Evolutionary conservation across 2,797 vertebrate genomes (phyloP), one percentile per base, ranked within the genome.

Genomic region (Hyperoplus immaculatus): DNA sequence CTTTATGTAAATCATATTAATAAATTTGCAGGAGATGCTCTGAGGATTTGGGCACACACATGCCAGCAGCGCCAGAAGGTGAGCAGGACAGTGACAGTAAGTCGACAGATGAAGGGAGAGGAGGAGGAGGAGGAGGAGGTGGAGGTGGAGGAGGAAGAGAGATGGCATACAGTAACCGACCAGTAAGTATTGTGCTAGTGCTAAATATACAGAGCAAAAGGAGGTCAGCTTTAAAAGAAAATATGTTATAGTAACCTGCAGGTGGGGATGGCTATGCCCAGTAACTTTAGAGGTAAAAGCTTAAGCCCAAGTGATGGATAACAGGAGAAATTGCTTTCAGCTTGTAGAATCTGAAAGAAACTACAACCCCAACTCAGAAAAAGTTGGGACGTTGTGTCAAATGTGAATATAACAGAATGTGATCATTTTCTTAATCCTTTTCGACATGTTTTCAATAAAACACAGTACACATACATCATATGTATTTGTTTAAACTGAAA

Each of bases 1-100:
- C 94, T 94, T 94, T 94, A 95, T 95, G 94, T 94, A 95, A 96
- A 95, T 95, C 91, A 92, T 95, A 94, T 94, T 94, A 95, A 96
- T 95, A 94, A 84, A 95, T 96, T 93, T 95, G 87, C 61, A 50
- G 53, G 81, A 51, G 70, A 81, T 86, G 85, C 91, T 92, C 87
- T 77, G 89, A 93, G 92, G 91, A 92, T 89, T 94, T 89, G 21
- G 21, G 21, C 76, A 67, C 80, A 70, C 83, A 82, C 87, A 84
- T 87, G 84, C 86, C 78, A 72, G 76, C 78, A 72, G 76, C 77
- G 72, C 78, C 84, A 84, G 87, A 91, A 93, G 94, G 94, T 89
- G 92, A 90, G 89, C 36, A 7, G 75, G 83, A 85, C 83, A 64
- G 85, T 85, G 90, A 92, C 88, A 87, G 79, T 93, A 93, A 94